These are phyloP conservation scores for Cygnus atratus DNA, from an alignment of 2,113 vertebrate genomes.

Conservation along the genomic window DNA sequence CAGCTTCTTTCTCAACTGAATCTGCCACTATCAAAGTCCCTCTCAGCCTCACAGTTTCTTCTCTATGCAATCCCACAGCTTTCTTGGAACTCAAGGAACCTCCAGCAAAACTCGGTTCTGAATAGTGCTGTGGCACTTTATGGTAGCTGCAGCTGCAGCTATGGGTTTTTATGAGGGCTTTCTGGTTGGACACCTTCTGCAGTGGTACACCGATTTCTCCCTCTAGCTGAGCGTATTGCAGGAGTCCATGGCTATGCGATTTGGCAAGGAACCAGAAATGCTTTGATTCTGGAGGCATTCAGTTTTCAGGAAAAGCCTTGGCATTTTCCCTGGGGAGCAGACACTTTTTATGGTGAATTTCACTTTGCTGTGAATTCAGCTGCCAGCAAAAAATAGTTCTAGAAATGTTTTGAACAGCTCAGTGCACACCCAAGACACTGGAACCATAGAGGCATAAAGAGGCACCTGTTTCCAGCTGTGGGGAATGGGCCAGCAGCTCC, in stretches of 20 bases:
- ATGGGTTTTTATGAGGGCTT: neutral
- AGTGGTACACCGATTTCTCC: accelerated
- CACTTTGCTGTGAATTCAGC: neutral
- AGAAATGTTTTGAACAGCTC: neutral
- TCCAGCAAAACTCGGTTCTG: neutral
- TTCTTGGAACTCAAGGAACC: neutral
- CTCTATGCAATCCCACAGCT: neutral
- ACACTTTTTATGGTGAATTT: neutral
- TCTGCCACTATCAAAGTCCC: neutral
- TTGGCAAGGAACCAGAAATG: neutral
- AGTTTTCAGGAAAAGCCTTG: neutral
- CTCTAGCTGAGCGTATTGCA: neutral
- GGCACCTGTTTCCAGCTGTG: neutral
- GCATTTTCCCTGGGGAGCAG: neutral
- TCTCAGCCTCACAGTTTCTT: neutral
- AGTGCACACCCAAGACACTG: neutral
- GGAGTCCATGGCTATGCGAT: neutral
- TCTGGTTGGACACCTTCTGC: neutral
- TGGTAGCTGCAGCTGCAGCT: neutral
- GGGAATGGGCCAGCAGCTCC: neutral
- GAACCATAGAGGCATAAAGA: neutral
- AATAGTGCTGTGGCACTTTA: neutral
- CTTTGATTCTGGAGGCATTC: neutral
- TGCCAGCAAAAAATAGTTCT: neutral
- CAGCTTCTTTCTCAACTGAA: neutral